A percentile compares a stretch with the other conserved stretches of the same genome.
Conservation (phyloP, 2,797 vertebrate genomes). For the Sitta carolinensis region DNA sequence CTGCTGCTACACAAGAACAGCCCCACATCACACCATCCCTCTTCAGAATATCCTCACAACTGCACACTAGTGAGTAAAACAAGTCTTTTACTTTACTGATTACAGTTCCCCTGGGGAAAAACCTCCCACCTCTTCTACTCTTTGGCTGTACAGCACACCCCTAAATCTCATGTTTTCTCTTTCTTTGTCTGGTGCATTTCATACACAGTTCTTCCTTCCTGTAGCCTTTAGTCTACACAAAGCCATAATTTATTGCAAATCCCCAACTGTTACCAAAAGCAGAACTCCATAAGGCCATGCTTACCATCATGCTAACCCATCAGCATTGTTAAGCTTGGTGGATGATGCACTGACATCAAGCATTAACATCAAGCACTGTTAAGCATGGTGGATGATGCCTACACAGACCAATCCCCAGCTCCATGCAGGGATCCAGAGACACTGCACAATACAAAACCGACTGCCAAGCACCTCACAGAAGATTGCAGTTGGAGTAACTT, state of each 20-base stretch:
- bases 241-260: background rate
- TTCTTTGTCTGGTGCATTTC: fast-evolving
- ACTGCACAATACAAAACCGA: background rate
- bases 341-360: background rate
- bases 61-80: background rate
- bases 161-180: background rate
- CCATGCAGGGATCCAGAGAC: background rate
- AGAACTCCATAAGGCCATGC: background rate
- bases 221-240: background rate
- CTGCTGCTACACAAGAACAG: background rate
- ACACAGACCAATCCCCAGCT: background rate
- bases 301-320: fast-evolving
- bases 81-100: background rate
- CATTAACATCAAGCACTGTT: background rate
- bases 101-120: background rate
- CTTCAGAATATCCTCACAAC: background rate
- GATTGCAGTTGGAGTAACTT: background rate
- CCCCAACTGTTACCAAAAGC: background rate
- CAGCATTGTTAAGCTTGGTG: background rate
- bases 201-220: background rate
- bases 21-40: background rate
- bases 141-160: background rate
- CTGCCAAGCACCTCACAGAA: background rate
- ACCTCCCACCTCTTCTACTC: background rate
- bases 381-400: background rate